phyloP scores from a whole-genome alignment of 2,113 vertebrate genomes.

The Leptodactylus fuscus region DNA sequence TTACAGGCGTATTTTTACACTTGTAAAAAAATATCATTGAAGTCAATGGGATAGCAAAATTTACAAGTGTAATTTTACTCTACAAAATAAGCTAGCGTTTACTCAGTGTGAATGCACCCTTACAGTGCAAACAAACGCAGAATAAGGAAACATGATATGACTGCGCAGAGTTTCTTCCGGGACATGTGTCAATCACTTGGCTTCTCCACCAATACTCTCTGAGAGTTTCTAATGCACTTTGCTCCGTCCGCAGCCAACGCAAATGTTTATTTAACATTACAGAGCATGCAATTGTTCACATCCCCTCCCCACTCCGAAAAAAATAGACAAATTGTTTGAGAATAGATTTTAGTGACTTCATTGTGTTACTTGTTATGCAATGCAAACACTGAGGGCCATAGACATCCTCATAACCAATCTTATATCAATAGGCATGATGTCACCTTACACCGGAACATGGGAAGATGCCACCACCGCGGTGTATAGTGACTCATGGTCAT shows the following conservation, averaged over 20 bases:
- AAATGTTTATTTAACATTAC: constrained; percentile 48
- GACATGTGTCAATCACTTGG: constrained; percentile 15
- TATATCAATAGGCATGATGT: constrained; percentile 45
- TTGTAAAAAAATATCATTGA: no score
- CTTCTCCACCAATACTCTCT: background rate
- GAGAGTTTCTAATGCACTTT: background rate
- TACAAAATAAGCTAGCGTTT: no score
- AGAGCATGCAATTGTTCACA: constrained; percentile 44
- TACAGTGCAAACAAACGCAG: no score
- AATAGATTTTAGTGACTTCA: constrained; percentile 54
- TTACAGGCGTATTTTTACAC: no score
- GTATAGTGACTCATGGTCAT: background rate
- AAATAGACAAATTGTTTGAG: constrained; percentile 46
- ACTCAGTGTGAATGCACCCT: no score
- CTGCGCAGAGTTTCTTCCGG: no score
- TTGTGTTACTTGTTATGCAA: constrained; percentile 51
- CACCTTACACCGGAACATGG: constrained; percentile 18
- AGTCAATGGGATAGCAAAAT: no score
- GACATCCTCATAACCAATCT: constrained; percentile 1
- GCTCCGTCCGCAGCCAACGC: constrained; percentile 20
- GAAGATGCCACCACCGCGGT: background rate
- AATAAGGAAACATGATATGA: no score
- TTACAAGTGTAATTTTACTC: no score
- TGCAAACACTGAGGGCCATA: constrained; percentile 33
- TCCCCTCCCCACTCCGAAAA: constrained; percentile 5